Evolutionary conservation across 2,797 vertebrate genomes (phyloP).

Genomic region (Siniperca scherzeri): DNA sequence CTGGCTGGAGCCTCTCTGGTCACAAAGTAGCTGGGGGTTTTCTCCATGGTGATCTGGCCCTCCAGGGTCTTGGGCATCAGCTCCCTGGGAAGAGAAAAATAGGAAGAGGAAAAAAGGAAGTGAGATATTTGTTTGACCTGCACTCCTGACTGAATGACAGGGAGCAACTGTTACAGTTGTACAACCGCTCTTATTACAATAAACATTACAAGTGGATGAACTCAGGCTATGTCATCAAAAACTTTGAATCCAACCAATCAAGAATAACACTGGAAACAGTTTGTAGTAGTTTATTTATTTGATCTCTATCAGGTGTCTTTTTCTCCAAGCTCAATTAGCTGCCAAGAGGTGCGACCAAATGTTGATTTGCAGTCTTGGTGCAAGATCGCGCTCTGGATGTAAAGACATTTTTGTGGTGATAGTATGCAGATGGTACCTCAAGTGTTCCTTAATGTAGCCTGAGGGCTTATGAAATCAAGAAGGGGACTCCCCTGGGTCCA

Average conservation of each 20-base stretch:
- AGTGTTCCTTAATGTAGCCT: slow-evolving; percentile 47
- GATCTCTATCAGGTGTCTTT: slow-evolving; percentile 53
- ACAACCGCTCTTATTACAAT: slow-evolving; percentile 40
- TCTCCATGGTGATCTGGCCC: slow-evolving; percentile 97
- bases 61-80: slow-evolving; percentile 94
- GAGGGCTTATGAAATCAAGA: slow-evolving; percentile 56
- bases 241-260: slow-evolving; percentile 58
- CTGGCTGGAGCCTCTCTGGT: slow-evolving; percentile 91
- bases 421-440: slow-evolving; percentile 40
- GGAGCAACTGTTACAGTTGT: slow-evolving; percentile 28
- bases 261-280: slow-evolving; percentile 51
- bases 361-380: slow-evolving; percentile 37
- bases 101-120: slow-evolving; percentile 23
- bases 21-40: slow-evolving; percentile 95
- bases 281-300: slow-evolving; percentile 47
- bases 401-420: slow-evolving; percentile 39
- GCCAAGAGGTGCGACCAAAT: slow-evolving; percentile 39
- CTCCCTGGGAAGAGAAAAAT: slow-evolving; percentile 78
- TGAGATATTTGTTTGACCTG: slow-evolving; percentile 61
- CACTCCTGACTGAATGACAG: slow-evolving; percentile 16
- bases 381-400: background rate
- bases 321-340: slow-evolving; percentile 32
- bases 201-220: slow-evolving; percentile 49
- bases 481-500: slow-evolving; percentile 53
- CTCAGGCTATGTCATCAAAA: slow-evolving; percentile 41